Evolutionary conservation across 2,113 vertebrate species (phyloP), one percentile per base, ranked within the genome.

Genomic region (Poecile atricapillus): DNA sequence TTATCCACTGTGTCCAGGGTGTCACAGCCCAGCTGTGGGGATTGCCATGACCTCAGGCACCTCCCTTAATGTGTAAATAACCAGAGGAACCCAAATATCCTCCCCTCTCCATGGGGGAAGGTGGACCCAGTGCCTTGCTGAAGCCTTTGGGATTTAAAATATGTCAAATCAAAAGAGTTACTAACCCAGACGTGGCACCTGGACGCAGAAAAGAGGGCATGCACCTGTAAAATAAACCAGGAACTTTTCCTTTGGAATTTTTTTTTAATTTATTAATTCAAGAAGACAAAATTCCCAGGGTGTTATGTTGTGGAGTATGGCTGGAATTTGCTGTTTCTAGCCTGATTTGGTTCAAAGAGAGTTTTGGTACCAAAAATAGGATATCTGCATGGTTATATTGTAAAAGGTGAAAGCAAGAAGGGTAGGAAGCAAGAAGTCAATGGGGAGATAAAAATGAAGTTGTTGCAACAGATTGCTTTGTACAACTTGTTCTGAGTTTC

Each of bases 381-480:
- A 77, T 92, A 62, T 77, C 56, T 93, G 68, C 19, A 4, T 59
- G 71, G 60, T 30, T 92, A 17, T 77, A 12, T 10, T 62, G 47
- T 53, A 67, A 81, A 93, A 95, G 52, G 47, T 83, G 60, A 67
- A 16, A 65, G 58, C 50, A 88, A 83, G 55, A 30, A 83, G 25
- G 16, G 43, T 30, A 67, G 30, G 50, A 93, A 89, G 33, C 35
- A 78, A 70, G 71, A 74, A 90, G 28, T 44, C 83, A 93, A 33
- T 39, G 60, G 39, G 64, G 50, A 83, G 87, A 92, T 79, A 83
- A 95, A 93, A 63, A 18, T 77, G 52, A 74, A 95, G 53, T 71
- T 12, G 31, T 81, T 77, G 55, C 79, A 70, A 81, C 71, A 93
- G 86, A 94, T 90, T 92, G 83, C 60, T 92, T 93, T 71, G n/a